Percentiles rank a stretch among this genome's conserved stretches.
These are phyloP conservation scores for Gallinago stenura DNA, from an alignment of 2,797 vertebrate species.

Conservation along the genomic window DNA sequence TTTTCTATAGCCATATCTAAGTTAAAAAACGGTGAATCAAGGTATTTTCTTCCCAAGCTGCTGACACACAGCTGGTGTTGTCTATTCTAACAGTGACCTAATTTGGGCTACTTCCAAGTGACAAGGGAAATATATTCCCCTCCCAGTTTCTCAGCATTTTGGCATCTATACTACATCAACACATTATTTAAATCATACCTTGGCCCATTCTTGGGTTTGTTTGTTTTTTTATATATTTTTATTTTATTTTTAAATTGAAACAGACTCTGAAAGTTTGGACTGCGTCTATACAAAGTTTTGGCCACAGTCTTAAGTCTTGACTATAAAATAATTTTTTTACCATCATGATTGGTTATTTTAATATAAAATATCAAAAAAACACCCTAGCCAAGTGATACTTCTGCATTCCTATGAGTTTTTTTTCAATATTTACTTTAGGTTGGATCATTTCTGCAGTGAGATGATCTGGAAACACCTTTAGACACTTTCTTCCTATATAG, in stretches of 20 bases:
- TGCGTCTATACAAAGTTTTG: not conserved
- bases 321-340: not conserved
- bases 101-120: not conserved
- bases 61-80: not conserved
- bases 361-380: not conserved
- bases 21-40: not conserved
- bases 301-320: not conserved
- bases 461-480: not conserved
- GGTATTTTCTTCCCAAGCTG: not conserved
- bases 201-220: not conserved
- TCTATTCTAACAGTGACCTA: not conserved
- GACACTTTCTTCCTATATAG: not conserved
- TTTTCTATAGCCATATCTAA: not conserved
- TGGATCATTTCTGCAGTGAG: not conserved
- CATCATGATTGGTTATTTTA: not conserved
- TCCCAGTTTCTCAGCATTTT: not conserved
- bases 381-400: not conserved
- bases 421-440: not conserved
- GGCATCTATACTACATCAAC: not conserved
- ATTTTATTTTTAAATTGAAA: not conserved
- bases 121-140: not conserved
- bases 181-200: not conserved
- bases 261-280: not conserved
- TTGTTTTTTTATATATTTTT: not conserved
- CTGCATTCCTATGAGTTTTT: not conserved